A percentile compares a stretch with the other conserved stretches of the same genome.
These are phyloP conservation scores for Tachina lurida DNA, from an alignment of 2,888 invertebrate species.

Conservation along the genomic window DNA sequence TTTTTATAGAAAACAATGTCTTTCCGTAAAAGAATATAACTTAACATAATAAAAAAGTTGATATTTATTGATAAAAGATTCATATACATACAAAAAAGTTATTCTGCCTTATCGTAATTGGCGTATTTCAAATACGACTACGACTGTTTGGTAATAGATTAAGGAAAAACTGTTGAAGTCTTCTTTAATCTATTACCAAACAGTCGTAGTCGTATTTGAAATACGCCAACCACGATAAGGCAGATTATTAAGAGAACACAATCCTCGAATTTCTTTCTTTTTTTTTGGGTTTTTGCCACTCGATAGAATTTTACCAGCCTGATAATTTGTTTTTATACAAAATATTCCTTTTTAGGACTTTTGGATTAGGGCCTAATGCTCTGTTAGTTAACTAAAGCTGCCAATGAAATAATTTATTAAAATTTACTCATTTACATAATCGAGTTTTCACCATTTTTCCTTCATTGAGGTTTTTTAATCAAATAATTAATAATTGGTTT, in stretches of 20 bases:
- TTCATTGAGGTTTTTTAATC: neutral
- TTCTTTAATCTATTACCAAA: too few species aligned
- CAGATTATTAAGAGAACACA: too few species aligned
- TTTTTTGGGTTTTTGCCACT: too few species aligned
- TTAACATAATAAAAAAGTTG: slow-evolving; percentile 28
- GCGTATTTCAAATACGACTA: too few species aligned
- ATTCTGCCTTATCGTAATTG: too few species aligned
- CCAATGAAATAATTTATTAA: slow-evolving; percentile 2
- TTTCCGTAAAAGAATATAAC: slow-evolving; percentile 15
- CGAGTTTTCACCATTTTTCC: neutral
- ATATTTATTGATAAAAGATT: slow-evolving; percentile 7
- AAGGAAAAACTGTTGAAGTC: too few species aligned
- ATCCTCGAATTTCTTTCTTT: too few species aligned
- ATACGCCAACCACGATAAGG: too few species aligned
- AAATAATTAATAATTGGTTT: neutral
- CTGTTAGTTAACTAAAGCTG: slow-evolving; percentile 15
- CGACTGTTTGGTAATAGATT: too few species aligned
- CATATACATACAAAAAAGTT: neutral
- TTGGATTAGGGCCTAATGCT: neutral
- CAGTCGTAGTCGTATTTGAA: too few species aligned
- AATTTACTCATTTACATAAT: neutral
- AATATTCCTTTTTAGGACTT: slow-evolving; percentile 2
- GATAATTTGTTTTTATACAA: slow-evolving; percentile 10
- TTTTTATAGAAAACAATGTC: slow-evolving; percentile 31
- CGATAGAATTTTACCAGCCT: too few species aligned